Evolutionary conservation across 1,140 invertebrate genomes (phyloP), one percentile per base, ranked within the genome.

Genomic region (Venustaconcha ellipsiformis): DNA sequence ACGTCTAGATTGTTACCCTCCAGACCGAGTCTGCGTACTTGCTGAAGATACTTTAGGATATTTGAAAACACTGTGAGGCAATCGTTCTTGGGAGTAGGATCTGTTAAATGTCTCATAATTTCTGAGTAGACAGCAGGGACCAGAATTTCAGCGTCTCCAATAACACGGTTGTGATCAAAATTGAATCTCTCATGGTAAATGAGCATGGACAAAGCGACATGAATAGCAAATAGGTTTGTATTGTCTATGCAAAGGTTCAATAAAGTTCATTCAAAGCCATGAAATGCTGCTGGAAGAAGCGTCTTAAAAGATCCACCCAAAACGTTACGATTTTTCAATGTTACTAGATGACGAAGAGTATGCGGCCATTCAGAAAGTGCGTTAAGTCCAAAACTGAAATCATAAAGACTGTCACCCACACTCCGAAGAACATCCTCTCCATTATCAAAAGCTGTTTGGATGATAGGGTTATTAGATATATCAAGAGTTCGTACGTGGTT

Each of bases 261-360:
- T 4, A 77, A 57, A 2, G 75, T 77, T 12, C 75, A 70, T 71
- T 77, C 75, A 57, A 77, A 77, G 14, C 70, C 75, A 68, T 77
- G 70, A 48, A 77, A 77, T 12, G 75, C 75, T 13, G 58, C 64
- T 14, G 75, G 75, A 17, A 70, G 75, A 18, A 77, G 69, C 6
- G 75, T 77, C 48, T 67, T 63, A 66, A 77, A 77, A 12, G 62
- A 56, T 30, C 75, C 75, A 17, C 70, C 65, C 17, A 58, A 67
- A 2, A 77, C 75, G 14, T 67, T 77, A 12, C 72, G n/a, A 26
- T 56, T 20, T 23, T 67, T 48, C 6, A 77, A 59, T 14, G 55
- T 58, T 63, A 67, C 70, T 12, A 77, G 75, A 63, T 77, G 75
- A 5, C 70, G 56, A 14, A 77, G 20, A 3, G 75, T 77, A 56